phyloP scores from a whole-genome alignment of 2,888 invertebrate genomes.

The Leptinotarsa peninsularis region DNA sequence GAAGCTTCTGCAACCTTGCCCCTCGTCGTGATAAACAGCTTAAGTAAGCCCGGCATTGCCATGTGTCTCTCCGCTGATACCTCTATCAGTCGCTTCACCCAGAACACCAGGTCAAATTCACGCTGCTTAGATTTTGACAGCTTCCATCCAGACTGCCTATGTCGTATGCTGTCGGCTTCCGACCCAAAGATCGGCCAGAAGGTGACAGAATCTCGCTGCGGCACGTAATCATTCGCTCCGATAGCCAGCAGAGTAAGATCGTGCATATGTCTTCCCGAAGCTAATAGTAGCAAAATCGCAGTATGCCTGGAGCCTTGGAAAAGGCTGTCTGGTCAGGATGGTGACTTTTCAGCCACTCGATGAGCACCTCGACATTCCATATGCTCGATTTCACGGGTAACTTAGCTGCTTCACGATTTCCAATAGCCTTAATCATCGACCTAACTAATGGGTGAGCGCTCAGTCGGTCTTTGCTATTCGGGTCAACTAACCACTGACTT shows the following conservation, averaged over 20 bases:
- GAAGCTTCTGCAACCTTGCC: slow-evolving; percentile 26
- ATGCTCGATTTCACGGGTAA: not conserved
- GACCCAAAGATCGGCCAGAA: slow-evolving; percentile 17
- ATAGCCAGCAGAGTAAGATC: not conserved
- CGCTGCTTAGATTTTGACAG: not conserved
- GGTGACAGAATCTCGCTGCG: not conserved
- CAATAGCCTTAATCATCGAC: not conserved
- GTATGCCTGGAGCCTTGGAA: not conserved
- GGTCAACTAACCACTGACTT: not conserved
- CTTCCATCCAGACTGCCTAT: not conserved
- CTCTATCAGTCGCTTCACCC: not conserved
- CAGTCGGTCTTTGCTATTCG: not conserved
- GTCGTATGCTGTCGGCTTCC: slow-evolving; percentile 5
- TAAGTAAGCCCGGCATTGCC: not conserved
- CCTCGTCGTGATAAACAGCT: slow-evolving; percentile 5
- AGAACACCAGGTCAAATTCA: slow-evolving; percentile 12
- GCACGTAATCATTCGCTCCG: not conserved
- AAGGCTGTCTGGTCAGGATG: slow-evolving; percentile 5
- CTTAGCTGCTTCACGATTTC: not conserved
- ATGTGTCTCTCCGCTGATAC: not conserved
- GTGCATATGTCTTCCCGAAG: slow-evolving; percentile 6
- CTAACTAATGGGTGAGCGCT: not conserved
- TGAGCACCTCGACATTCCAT: not conserved
- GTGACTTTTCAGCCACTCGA: slow-evolving; percentile 9
- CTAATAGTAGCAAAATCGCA: not conserved